Conservation (phyloP, 2,797 vertebrate species). For the Alcedo quadribrachys region DNA sequence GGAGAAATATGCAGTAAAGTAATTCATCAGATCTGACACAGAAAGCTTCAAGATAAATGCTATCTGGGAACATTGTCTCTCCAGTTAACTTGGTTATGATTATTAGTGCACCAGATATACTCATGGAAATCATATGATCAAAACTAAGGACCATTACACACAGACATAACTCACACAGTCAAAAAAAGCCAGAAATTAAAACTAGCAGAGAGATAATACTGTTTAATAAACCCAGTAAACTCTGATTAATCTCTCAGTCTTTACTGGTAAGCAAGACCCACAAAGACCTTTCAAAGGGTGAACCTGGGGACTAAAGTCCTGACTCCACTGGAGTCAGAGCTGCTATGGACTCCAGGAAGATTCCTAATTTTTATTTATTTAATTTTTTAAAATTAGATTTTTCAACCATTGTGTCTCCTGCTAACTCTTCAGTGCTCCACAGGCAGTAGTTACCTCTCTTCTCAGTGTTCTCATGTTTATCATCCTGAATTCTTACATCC, state of each 20-base stretch:
- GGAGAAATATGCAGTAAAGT: neutral
- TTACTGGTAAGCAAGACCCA: neutral
- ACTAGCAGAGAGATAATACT: neutral
- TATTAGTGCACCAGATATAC: neutral
- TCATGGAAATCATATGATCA: neutral
- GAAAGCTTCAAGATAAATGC: constrained; percentile 15
- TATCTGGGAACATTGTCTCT: neutral
- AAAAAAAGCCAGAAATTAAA: neutral
- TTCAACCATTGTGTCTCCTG: neutral
- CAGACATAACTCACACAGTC: neutral
- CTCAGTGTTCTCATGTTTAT: neutral
- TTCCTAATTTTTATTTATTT: neutral
- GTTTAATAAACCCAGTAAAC: neutral
- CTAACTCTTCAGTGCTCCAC: neutral
- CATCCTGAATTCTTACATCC: neutral
- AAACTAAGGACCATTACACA: neutral
- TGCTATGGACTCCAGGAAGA: neutral
- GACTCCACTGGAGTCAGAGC: neutral
- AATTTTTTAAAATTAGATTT: neutral
- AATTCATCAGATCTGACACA: neutral
- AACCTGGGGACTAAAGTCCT: neutral
- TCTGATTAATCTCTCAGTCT: neutral
- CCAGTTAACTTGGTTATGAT: neutral
- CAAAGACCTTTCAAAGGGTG: neutral
- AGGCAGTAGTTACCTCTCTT: neutral